These are phyloP conservation scores for Euphydryas editha DNA, from an alignment of 2,888 invertebrate genomes.

Conservation along the genomic window DNA sequence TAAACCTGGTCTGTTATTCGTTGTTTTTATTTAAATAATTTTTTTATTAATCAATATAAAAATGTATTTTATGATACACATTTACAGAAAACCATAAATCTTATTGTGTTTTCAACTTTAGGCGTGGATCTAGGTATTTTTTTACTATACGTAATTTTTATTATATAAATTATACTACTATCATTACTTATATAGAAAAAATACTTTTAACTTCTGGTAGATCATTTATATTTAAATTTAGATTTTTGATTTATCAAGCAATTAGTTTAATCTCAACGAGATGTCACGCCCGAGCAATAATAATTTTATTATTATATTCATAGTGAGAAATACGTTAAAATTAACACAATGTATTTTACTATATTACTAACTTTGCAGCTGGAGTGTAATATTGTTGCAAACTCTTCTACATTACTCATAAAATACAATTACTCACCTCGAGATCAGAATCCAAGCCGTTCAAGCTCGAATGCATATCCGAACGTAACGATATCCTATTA, in stretches of 20 bases:
- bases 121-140: too few species aligned
- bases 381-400: conserved; percentile 7
- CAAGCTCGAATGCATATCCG: conserved; percentile 73
- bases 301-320: conserved; percentile 2
- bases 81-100: too few species aligned
- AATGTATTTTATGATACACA: too few species aligned
- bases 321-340: background rate
- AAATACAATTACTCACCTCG: conserved; percentile 71
- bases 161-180: too few species aligned
- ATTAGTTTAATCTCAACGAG: background rate
- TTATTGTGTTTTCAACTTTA: too few species aligned
- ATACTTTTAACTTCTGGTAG: too few species aligned
- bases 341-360: conserved; percentile 11
- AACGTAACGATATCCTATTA: conserved; percentile 61
- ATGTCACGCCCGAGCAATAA: background rate
- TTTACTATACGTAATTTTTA: too few species aligned
- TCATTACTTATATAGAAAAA: too few species aligned
- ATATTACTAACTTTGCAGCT: background rate
- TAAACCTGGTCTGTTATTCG: too few species aligned
- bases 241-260: background rate
- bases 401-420: background rate
- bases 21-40: too few species aligned
- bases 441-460: conserved; percentile 84
- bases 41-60: too few species aligned
- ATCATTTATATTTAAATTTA: background rate